Evolutionary conservation across 2,113 vertebrate species (phyloP).

Genomic region (Noturus placidus): DNA sequence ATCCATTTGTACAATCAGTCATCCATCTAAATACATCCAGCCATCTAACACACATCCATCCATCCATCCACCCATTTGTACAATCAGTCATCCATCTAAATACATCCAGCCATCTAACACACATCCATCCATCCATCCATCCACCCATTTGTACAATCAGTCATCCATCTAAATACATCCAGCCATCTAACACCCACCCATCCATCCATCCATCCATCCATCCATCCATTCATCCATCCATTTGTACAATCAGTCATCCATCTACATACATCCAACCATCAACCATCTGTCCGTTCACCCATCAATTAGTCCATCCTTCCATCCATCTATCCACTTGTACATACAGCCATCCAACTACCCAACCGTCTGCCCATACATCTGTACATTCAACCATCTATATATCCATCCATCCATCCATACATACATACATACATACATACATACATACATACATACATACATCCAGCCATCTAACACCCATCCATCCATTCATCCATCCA

Average conservation of each 20-base stretch:
- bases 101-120: neutral
- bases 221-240: neutral
- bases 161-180: neutral
- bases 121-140: neutral
- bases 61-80: neutral
- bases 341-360: neutral
- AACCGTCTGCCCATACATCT: neutral
- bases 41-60: neutral
- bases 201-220: neutral
- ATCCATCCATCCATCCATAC: neutral
- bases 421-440: too few relatives aligned
- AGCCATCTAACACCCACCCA: neutral
- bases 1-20: neutral
- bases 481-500: neutral
- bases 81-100: neutral
- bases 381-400: neutral
- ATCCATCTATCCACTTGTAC: too few relatives aligned
- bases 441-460: too few relatives aligned
- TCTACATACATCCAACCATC: too few relatives aligned
- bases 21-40: fast-evolving
- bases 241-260: neutral
- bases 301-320: neutral
- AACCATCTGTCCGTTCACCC: too few relatives aligned
- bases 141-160: neutral
- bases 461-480: neutral